phyloP scores from a whole-genome alignment of 1,140 invertebrate genomes.

The Drosophila sechellia region DNA sequence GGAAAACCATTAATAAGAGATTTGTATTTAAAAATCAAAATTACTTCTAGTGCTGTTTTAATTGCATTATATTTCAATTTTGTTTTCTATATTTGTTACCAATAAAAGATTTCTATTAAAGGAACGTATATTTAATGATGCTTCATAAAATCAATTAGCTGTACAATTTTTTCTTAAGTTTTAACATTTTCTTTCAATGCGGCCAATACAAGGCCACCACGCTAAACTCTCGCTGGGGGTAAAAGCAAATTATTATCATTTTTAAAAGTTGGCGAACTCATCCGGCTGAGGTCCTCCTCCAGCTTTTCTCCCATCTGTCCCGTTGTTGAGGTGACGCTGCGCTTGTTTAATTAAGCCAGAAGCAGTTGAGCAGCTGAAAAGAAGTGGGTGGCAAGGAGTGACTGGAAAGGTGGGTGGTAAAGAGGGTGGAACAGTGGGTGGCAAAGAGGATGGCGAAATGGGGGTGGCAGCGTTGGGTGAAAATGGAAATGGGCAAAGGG shows the following conservation, averaged over 20 bases:
- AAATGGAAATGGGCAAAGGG: background rate
- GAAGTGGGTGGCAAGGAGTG: slow-evolving; percentile 7
- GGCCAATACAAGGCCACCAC: slow-evolving; percentile 1
- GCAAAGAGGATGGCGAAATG: background rate
- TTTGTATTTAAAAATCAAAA: too few species aligned
- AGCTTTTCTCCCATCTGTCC: slow-evolving; percentile 17
- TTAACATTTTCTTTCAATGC: slow-evolving; percentile 9
- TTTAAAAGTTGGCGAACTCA: slow-evolving; percentile 70
- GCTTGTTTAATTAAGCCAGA: slow-evolving; percentile 80
- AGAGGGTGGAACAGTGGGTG: slow-evolving; percentile 13
- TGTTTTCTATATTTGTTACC: too few species aligned
- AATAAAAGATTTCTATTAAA: too few species aligned
- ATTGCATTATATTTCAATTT: too few species aligned
- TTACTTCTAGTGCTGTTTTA: too few species aligned
- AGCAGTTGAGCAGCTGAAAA: slow-evolving; percentile 23
- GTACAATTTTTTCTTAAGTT: too few species aligned
- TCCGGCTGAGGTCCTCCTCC: slow-evolving; percentile 20
- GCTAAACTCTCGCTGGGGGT: slow-evolving; percentile 36
- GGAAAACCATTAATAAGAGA: too few species aligned
- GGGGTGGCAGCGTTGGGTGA: background rate
- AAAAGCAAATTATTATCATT: slow-evolving; percentile 73
- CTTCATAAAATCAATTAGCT: too few species aligned
- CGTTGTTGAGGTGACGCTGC: slow-evolving; percentile 69
- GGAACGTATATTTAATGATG: too few species aligned
- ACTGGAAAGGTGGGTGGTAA: slow-evolving; percentile 1